Evolutionary conservation across 2,797 vertebrate species (phyloP).

Genomic region (Microchirus variegatus): DNA sequence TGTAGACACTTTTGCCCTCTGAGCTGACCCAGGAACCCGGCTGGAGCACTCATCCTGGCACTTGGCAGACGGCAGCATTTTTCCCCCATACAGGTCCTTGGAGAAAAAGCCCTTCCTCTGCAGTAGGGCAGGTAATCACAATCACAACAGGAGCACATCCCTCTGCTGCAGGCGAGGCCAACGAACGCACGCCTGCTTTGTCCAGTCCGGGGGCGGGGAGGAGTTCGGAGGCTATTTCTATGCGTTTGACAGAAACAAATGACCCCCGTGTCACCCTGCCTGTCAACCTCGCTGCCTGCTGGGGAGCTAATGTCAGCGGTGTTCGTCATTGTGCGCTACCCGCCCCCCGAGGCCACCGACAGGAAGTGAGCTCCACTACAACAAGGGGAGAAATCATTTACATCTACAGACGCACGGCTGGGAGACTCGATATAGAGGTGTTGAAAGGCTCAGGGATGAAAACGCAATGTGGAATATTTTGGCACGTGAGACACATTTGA

Average conservation of each 20-base stretch:
- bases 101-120: conserved; percentile 72
- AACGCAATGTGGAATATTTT: not conserved
- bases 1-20: conserved; percentile 66
- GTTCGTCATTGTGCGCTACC: conserved; percentile 54
- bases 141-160: conserved; percentile 70
- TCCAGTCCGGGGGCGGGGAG: conserved; percentile 50
- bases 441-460: conserved; percentile 11
- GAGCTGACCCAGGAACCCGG: conserved; percentile 69
- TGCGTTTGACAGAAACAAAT: conserved; percentile 66
- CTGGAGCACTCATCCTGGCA: conserved; percentile 66
- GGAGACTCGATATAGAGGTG: conserved; percentile 24
- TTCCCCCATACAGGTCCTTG: conserved; percentile 71
- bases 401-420: conserved; percentile 14
- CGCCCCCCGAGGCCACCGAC: conserved; percentile 49
- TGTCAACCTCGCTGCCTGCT: conserved; percentile 39
- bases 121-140: conserved; percentile 76
- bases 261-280: conserved; percentile 66
- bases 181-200: conserved; percentile 48
- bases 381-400: conserved; percentile 49
- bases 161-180: conserved; percentile 33
- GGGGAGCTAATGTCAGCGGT: conserved; percentile 50
- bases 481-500: not conserved
- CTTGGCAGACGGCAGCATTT: conserved; percentile 67
- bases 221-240: conserved; percentile 65
- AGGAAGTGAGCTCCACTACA: conserved; percentile 57